Evolutionary conservation across 2,888 invertebrate genomes (phyloP).

Genomic region (Caenorhabditis sulstoni): DNA sequence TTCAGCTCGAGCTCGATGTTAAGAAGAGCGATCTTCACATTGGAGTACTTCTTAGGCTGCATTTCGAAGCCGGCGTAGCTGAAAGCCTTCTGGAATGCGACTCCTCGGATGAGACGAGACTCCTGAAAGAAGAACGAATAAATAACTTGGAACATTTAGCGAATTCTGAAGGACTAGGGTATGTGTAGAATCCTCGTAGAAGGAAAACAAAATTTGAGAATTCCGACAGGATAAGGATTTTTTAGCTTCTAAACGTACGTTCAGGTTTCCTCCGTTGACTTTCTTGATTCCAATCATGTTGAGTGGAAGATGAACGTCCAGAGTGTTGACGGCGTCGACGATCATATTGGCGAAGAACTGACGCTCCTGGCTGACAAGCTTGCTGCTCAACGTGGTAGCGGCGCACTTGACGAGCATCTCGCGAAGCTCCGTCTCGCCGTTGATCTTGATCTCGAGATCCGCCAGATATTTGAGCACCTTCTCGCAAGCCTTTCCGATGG

Average conservation of each 20-base stretch:
- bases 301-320: constrained; percentile 91
- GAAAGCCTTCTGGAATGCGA: constrained; percentile 99
- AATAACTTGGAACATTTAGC: too few relatives aligned
- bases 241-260: constrained; percentile 57
- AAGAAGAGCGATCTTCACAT: constrained; percentile 87
- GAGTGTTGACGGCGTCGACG: constrained; percentile 93
- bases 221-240: too few relatives aligned
- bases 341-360: constrained; percentile 97
- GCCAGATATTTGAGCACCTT: constrained; percentile 88
- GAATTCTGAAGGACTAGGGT: too few relatives aligned
- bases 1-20: constrained; percentile 98
- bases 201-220: too few relatives aligned
- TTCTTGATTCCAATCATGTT: constrained; percentile 99
- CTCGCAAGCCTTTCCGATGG: constrained; percentile 89
- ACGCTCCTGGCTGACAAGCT: constrained; percentile 92
- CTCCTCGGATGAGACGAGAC: constrained; percentile 92
- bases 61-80: constrained; percentile 99
- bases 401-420: constrained; percentile 88
- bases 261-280: constrained; percentile 83
- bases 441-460: constrained; percentile 86
- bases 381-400: constrained; percentile 95
- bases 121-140: constrained; percentile 84
- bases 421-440: constrained; percentile 80
- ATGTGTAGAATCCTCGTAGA: too few relatives aligned
- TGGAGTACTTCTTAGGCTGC: constrained; percentile 89